A percentile compares a stretch with the other conserved stretches of the same genome.
phyloP scores from a whole-genome alignment of 2,113 vertebrate genomes.

The Irena cyanogastra region DNA sequence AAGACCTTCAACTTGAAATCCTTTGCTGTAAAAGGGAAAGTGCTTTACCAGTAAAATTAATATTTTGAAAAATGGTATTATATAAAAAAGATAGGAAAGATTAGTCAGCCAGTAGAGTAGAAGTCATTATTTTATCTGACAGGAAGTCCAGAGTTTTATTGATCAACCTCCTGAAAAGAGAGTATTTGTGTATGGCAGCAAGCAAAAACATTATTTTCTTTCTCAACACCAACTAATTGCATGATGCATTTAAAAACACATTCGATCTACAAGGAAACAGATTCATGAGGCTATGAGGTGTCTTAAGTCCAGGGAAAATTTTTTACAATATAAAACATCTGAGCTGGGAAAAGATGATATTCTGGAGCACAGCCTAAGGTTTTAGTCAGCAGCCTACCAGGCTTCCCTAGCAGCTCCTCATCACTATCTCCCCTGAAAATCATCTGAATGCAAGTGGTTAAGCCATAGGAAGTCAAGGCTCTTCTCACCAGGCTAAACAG shows the following conservation, averaged over 20 bases:
- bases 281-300: neutral
- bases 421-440: neutral
- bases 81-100: conserved; percentile 26
- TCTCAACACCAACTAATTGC: neutral
- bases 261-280: neutral
- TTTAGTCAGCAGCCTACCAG: neutral
- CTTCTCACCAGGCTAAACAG: neutral
- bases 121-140: conserved; percentile 13
- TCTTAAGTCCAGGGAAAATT: neutral
- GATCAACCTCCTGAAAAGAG: neutral
- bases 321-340: neutral
- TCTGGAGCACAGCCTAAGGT: neutral
- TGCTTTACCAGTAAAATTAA: conserved; percentile 41
- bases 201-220: neutral
- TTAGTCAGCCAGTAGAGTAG: neutral
- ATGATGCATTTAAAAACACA: neutral
- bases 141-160: neutral
- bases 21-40: neutral
- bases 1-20: conserved; percentile 11
- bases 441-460: neutral
- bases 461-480: neutral
- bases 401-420: neutral
- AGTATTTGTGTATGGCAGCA: neutral
- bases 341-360: neutral
- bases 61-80: conserved; percentile 15